phyloP scores from a whole-genome alignment of 2,888 invertebrate species.

The Meta bourneti region DNA sequence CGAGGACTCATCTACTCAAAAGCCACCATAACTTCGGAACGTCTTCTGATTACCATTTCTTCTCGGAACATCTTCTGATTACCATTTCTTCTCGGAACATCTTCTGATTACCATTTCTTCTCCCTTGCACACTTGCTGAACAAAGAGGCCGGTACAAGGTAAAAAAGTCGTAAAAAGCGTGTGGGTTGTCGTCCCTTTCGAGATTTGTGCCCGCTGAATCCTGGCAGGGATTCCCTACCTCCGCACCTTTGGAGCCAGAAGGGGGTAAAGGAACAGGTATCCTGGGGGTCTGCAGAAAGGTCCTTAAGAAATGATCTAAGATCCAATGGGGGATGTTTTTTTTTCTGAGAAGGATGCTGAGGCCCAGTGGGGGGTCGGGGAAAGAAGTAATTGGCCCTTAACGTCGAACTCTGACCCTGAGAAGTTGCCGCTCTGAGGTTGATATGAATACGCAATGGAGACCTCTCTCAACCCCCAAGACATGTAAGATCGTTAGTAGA shows the following conservation, averaged over 20 bases:
- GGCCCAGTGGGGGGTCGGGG: slow-evolving; percentile 43
- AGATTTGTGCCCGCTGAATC: slow-evolving; percentile 11
- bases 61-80: slow-evolving; percentile 9
- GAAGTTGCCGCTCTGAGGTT: not conserved
- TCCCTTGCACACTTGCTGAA: slow-evolving; percentile 16
- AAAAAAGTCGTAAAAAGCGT: slow-evolving; percentile 39
- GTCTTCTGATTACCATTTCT: not conserved
- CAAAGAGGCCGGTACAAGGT: not conserved
- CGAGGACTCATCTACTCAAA: too few species aligned
- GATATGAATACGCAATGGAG: slow-evolving; percentile 14
- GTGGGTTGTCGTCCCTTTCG: slow-evolving; percentile 14
- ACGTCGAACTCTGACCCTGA: slow-evolving; percentile 56
- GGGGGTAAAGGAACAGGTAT: slow-evolving; percentile 42
- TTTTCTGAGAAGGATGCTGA: slow-evolving; percentile 23
- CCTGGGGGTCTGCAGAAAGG: slow-evolving; percentile 28
- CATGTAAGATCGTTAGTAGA: slow-evolving; percentile 23
- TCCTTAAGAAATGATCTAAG: slow-evolving; percentile 1
- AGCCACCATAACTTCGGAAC: not conserved
- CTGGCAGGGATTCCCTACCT: slow-evolving; percentile 12
- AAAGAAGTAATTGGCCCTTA: slow-evolving; percentile 70
- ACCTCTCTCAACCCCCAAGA: slow-evolving; percentile 10
- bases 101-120: not conserved
- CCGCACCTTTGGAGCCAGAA: slow-evolving; percentile 35
- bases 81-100: slow-evolving; percentile 7
- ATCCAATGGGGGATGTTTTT: not conserved